A percentile compares a stretch with the other conserved stretches of the same genome.
phyloP scores from a whole-genome alignment of 2,797 vertebrate genomes.

The Botia kubotai region DNA sequence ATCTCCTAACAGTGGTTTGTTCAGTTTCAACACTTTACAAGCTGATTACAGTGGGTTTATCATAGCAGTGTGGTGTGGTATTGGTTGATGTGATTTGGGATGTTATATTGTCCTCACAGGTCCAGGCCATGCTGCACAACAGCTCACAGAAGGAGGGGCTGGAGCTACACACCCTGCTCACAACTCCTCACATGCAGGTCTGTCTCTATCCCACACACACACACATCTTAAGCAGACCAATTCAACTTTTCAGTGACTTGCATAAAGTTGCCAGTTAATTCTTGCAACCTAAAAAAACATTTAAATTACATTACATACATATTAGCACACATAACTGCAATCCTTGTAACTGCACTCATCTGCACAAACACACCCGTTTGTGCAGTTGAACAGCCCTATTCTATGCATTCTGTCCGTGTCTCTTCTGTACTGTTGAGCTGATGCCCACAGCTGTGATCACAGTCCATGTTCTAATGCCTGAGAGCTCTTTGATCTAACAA shows the following conservation, averaged over 20 bases:
- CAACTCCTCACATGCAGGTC: conserved; percentile 90
- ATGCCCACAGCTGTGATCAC: conserved; percentile 3
- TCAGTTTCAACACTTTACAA: not conserved
- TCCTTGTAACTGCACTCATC: too few species aligned
- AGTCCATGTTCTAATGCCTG: not conserved
- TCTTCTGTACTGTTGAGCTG: not conserved
- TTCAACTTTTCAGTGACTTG: too few species aligned
- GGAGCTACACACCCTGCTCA: conserved; percentile 89
- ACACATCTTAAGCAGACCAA: not conserved
- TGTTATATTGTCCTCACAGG: conserved; percentile 73
- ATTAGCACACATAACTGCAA: too few species aligned
- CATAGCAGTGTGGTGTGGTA: not conserved
- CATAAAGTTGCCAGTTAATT: too few species aligned
- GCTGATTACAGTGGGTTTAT: not conserved
- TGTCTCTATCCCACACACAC: conserved; percentile 30
- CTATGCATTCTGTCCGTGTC: not conserved
- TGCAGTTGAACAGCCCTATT: not conserved
- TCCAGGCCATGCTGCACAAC: conserved; percentile 85
- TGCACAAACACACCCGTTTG: not conserved
- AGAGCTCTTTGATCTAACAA: conserved; percentile 32
- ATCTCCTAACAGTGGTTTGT: not conserved
- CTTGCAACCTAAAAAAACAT: too few species aligned
- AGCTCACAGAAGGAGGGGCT: conserved; percentile 90
- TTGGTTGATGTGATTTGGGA: conserved; percentile 24
- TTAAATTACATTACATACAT: too few species aligned